Evolutionary conservation across 2,113 vertebrate species (phyloP).

Genomic region (Pungitius pungitius): DNA sequence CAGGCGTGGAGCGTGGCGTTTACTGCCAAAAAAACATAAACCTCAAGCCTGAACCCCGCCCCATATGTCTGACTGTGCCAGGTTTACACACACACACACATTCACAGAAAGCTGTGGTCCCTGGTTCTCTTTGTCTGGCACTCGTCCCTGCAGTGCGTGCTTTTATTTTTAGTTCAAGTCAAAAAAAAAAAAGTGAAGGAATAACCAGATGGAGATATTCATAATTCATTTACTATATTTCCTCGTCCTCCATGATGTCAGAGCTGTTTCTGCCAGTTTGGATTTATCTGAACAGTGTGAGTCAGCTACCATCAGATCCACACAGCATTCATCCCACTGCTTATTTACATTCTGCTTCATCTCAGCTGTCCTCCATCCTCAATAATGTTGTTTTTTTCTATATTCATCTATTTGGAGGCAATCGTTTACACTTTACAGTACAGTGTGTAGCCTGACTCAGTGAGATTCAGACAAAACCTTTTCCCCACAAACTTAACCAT

Average conservation of each 20-base stretch:
- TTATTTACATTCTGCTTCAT: conserved; percentile 15
- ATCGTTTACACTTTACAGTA: background rate
- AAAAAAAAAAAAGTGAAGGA: background rate
- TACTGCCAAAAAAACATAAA: too few species aligned
- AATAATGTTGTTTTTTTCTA: background rate
- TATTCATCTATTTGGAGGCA: background rate
- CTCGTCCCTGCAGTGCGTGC: conserved; percentile 1
- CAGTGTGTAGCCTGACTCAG: background rate
- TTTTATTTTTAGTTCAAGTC: conserved; percentile 1
- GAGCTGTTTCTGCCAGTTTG: conserved; percentile 2
- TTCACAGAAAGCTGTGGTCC: conserved; percentile 8
- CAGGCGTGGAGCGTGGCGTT: conserved; percentile 66
- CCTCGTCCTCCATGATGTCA: background rate
- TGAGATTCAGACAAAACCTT: background rate
- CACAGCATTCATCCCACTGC: conserved; percentile 16
- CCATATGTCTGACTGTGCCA: conserved; percentile 33
- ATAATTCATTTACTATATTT: background rate
- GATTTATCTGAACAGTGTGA: background rate
- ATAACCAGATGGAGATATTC: background rate
- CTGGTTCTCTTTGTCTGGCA: conserved; percentile 4
- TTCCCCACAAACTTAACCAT: conserved; percentile 1
- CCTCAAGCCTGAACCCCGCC: conserved; percentile 55
- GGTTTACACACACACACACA: conserved; percentile 8
- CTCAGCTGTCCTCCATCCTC: conserved; percentile 13
- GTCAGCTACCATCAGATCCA: background rate